Evolutionary conservation across 2,797 vertebrate species (phyloP), one percentile per base, ranked within the genome.

Genomic region (Emydoidea blandingii): DNA sequence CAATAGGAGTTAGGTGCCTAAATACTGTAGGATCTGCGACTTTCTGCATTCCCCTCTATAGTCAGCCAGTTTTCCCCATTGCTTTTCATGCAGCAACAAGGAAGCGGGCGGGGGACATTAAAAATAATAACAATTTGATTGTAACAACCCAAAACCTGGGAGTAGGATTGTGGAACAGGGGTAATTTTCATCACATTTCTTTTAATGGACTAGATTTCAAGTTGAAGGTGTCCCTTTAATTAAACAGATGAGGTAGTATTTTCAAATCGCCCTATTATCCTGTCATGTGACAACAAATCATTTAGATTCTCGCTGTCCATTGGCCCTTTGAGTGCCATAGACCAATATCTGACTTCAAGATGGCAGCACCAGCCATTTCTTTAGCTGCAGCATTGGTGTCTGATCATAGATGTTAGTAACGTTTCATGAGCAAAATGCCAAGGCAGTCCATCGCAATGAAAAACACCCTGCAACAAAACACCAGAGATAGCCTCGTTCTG

Each of bases 291-390:
- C 81, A 79, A 78, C 50, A 34, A 84, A 10, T 23, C 82, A 57
- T 1, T 2, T 12, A 1, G 18, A 41, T 54, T 76, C 74, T 88
- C 83, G 21, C 52, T 81, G 52, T 56, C 5, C 0, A 0, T 50
- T 21, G 78, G 2, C 87, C 0, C 9, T 89, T 90, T 62, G 53
- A 80, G 1, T n/a, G 56, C 78, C 3, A 1, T 57, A 79, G 87
- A 82, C 3, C 2, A 57, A 50, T 2, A 79, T 85, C 87, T 89
- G 59, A 0, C 9, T 91, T 81, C 90, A 59, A 95, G 91, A 85
- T 19, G 86, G 94, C 68, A 92, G 79, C 76, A 85, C 79, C 87
- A 95, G 93, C 81, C 94, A 95, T 90, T 94, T 11, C 87, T 82
- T 52, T 15, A 7, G 52, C 87, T 85, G 88, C 76, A 88, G 47